These are phyloP conservation scores for Halcyon chelicuti DNA, from an alignment of 2,797 vertebrate species.

Conservation along the genomic window DNA sequence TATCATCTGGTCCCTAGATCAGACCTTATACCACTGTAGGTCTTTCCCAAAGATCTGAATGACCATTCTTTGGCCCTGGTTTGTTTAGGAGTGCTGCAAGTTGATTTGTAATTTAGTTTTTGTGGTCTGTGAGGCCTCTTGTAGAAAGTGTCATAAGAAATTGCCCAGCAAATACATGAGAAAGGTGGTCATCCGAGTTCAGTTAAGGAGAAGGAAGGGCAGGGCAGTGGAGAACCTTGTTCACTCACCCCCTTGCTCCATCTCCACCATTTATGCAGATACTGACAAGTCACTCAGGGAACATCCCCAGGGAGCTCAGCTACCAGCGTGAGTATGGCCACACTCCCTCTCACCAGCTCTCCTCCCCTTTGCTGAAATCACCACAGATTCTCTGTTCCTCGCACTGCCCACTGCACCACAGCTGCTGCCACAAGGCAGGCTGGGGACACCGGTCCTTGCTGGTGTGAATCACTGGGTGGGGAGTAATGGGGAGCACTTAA, in stretches of 20 bases:
- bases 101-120: neutral
- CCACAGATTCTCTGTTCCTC: neutral
- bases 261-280: neutral
- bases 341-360: neutral
- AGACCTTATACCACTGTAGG: neutral
- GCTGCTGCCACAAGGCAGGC: neutral
- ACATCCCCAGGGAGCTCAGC: neutral
- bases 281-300: neutral
- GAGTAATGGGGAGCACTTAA: neutral
- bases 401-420: accelerated
- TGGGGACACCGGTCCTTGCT: neutral
- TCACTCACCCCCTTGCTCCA: neutral
- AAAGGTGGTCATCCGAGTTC: neutral
- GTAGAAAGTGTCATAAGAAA: neutral
- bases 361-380: neutral
- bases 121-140: neutral
- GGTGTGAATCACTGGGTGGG: neutral
- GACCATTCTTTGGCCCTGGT: neutral
- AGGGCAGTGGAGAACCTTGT: neutral
- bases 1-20: neutral
- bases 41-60: neutral
- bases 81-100: neutral
- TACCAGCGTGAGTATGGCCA: neutral
- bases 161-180: neutral
- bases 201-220: neutral